Base-by-base conservation (phyloP, 2,113 vertebrate species). In the Oceanodroma tethys region DNA sequence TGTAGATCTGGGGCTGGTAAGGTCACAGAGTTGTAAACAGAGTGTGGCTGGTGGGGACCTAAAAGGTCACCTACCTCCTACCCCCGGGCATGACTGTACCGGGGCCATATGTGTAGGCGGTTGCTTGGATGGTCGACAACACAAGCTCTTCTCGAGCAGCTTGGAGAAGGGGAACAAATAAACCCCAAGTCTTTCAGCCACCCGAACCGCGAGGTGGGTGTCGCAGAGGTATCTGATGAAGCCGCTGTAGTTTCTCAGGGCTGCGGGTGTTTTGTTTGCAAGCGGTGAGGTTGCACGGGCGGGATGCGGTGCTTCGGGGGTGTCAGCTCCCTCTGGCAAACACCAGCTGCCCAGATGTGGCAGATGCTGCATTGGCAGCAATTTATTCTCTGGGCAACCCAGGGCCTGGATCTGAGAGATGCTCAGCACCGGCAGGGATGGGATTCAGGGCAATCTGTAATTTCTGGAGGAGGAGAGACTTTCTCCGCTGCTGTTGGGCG, bases 61-160 rank as follows among this genome's bases (percentile, higher is more conserved):
- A 7, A 95, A 96, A 96, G 94, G 95, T 97, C 94, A 96, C 55
- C 72, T 27, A 20, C 74, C 94, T 88, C 93, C 93, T 48, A 32
- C 90, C 96, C 93, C 90, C 19, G 1, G 82, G 93, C 43, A 16
- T 42, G 30, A 3, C 85, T 45, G 85, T 23, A 32, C 56, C 9
- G 3, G 89, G 75, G 62, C 88, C 73, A 1, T 0, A 4, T 0
- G 90, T 4, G 84, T 88, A 1, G 94, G 92, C 1, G 74, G 90
- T 62, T 47, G 90, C 76, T 50, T 15, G 92, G 80, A 91, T 81
- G 82, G 52, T 6, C 79, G 26, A 38, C 75, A 23, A 3, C 65
- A 36, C 38, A 1, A 78, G 56, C 62, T 26, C 53, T 18, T 72
- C 87, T 74, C 29, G 9, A 91, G 82, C 73, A 26, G 53, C 65